These are phyloP conservation scores for Phrynosoma blainvillii DNA, from an alignment of 2,113 vertebrate genomes.

Conservation along the genomic window DNA sequence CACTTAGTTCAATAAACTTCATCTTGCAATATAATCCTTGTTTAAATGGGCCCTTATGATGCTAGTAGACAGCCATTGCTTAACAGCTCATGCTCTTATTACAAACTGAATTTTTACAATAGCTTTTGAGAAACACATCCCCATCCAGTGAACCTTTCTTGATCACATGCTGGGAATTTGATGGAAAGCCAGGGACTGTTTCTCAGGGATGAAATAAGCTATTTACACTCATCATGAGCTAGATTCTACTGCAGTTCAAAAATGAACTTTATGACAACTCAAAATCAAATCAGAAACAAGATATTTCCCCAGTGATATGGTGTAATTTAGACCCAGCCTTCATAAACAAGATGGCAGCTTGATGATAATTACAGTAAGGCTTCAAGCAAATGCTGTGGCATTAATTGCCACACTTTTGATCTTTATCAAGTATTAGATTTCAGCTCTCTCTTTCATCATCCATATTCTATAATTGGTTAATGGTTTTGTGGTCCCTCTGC, in stretches of 20 bases:
- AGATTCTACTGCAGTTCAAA: background rate
- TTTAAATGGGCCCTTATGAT: conserved; percentile 4
- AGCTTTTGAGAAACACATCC: conserved; percentile 12
- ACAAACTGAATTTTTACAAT: conserved; percentile 5
- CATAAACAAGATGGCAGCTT: conserved; percentile 20
- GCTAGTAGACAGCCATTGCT: background rate
- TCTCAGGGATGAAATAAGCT: conserved; percentile 19
- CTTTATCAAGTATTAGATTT: conserved; percentile 18
- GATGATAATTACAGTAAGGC: conserved; percentile 20
- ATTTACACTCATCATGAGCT: conserved; percentile 15
- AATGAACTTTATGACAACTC: conserved; percentile 12
- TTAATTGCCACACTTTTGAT: conserved; percentile 33
- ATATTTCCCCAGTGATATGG: conserved; percentile 14
- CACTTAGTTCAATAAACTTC: background rate
- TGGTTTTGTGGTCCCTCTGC: background rate
- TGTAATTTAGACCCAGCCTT: conserved; percentile 2
- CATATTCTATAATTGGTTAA: conserved; percentile 26
- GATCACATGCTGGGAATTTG: conserved; percentile 28
- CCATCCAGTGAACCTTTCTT: background rate
- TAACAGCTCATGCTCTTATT: conserved; percentile 12
- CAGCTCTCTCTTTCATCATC: conserved; percentile 27
- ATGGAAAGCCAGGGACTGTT: conserved; percentile 1
- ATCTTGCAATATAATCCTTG: background rate
- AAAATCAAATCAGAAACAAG: conserved; percentile 12
- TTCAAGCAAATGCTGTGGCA: background rate